Evolutionary conservation across 2,888 invertebrate genomes (phyloP).

Genomic region (Sinodicranocentrus sp.): DNA sequence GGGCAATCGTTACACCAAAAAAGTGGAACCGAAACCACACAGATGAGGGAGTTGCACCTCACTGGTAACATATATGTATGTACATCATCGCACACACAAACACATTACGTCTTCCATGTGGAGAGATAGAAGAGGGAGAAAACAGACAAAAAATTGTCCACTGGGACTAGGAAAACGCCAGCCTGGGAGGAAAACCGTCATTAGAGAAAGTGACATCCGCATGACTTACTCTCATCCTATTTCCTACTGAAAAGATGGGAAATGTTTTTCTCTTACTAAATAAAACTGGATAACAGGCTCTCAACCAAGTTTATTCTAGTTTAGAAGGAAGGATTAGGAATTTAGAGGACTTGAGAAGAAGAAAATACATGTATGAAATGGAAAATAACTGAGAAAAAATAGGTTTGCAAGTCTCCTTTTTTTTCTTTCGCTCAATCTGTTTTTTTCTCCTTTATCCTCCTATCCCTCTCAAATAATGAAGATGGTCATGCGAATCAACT

Average conservation of each 20-base stretch:
- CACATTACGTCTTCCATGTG: background rate
- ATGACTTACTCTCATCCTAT: conserved; percentile 22
- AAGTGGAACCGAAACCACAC: background rate
- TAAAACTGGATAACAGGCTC: background rate
- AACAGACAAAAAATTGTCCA: background rate
- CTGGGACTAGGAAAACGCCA: conserved; percentile 10
- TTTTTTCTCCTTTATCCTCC: too few species aligned
- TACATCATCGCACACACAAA: conserved; percentile 19
- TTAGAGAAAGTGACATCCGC: conserved; percentile 55
- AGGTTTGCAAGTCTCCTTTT: background rate
- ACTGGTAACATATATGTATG: background rate
- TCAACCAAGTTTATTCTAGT: too few species aligned
- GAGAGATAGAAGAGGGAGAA: background rate
- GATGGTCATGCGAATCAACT: background rate
- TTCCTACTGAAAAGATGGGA: background rate
- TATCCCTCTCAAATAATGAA: too few species aligned
- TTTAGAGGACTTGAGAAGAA: background rate
- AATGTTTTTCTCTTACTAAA: background rate
- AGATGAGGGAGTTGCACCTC: background rate
- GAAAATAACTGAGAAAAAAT: background rate
- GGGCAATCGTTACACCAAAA: too few species aligned
- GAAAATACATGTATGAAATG: background rate
- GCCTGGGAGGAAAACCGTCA: conserved; percentile 15
- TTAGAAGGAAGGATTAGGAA: background rate
- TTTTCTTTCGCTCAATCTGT: background rate